Base-by-base conservation (phyloP, 2,888 invertebrate species). In the Trachelus iudaicus region DNA sequence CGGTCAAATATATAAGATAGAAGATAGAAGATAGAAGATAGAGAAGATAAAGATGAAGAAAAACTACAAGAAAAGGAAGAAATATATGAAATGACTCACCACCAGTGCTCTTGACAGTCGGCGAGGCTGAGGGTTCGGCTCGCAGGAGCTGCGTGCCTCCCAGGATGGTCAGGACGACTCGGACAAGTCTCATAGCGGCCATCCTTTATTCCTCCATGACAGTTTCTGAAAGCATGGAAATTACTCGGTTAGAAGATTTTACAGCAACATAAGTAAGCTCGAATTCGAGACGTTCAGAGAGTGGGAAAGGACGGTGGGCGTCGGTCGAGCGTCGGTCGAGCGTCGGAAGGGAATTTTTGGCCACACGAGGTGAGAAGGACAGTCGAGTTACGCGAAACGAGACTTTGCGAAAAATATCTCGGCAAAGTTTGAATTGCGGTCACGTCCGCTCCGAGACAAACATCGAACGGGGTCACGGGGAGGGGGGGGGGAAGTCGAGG, bases 181-280 rank as follows among this genome's bases (percentile, higher is more conserved):
- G 87, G 83, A 89, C 85, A 84, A 89, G 84, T 85, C 85, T 87
- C 89, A 89, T 89, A 79, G 83, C 87, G 87, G 83, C 85, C 89
- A 89, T 91, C 79, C 82, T 89, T 71, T 83, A 86, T 80, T 84
- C 83, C 85, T 85, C 90, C 91, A 90, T 90, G 85, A 83, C 86
- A 86, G 81, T 80, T 84, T 81, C 89, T 89, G 84, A 69, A 89
- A 88, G 75, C 82, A 69, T 37, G 35, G 15, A 33, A 35, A 78
- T 74, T 56, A 6, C 30, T 11, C 4, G 2, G 23, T 56, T 23
- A 23, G 9, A 4, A 23, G 23, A 56, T 23, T 23, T 9, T 23
- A 6, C 6, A 6, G 6, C 15, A 1, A 23, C 40, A 9, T 9
- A 9, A 56, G 40, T 56, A 2, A 56, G 40, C 40, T 23, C 23